A percentile compares a stretch with the other conserved stretches of the same genome.
phyloP scores from a whole-genome alignment of 1,140 invertebrate genomes.

The Drosophila pectinifera region DNA sequence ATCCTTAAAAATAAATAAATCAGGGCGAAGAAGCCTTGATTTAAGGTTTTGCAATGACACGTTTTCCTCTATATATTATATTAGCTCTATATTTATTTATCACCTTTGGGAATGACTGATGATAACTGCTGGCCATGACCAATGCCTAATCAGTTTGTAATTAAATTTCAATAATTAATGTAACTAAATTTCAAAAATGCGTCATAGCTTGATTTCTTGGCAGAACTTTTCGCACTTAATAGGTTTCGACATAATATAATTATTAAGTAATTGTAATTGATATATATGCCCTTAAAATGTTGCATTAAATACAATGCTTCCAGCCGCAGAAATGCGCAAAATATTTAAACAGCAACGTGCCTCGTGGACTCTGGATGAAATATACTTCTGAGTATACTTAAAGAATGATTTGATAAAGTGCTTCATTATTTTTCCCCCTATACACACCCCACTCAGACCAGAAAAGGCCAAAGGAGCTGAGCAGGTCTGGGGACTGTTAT shows the following conservation, averaged over 20 bases:
- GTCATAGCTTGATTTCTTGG: not conserved
- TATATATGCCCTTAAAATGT: too few relatives aligned
- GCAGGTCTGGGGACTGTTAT: constrained; percentile 31
- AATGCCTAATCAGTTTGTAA: not conserved
- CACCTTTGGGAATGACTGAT: not conserved
- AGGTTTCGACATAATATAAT: not conserved
- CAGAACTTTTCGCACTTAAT: not conserved
- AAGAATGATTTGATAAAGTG: constrained; percentile 17
- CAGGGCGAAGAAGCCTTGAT: too few relatives aligned
- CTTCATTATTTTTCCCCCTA: not conserved
- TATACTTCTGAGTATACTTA: not conserved
- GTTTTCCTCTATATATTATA: not conserved
- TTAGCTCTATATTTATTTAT: too few relatives aligned
- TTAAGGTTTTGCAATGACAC: not conserved
- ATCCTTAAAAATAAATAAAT: too few relatives aligned
- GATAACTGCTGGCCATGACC: too few relatives aligned
- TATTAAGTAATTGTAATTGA: not conserved
- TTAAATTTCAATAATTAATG: not conserved
- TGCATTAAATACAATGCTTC: not conserved
- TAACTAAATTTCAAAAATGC: not conserved
- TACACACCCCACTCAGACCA: constrained; percentile 1
- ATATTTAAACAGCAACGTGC: not conserved
- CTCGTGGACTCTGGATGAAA: not conserved
- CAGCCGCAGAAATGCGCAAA: not conserved
- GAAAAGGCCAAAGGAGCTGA: constrained; percentile 4